Conservation (phyloP, 2,113 vertebrate genomes). For the Vidua macroura region DNA sequence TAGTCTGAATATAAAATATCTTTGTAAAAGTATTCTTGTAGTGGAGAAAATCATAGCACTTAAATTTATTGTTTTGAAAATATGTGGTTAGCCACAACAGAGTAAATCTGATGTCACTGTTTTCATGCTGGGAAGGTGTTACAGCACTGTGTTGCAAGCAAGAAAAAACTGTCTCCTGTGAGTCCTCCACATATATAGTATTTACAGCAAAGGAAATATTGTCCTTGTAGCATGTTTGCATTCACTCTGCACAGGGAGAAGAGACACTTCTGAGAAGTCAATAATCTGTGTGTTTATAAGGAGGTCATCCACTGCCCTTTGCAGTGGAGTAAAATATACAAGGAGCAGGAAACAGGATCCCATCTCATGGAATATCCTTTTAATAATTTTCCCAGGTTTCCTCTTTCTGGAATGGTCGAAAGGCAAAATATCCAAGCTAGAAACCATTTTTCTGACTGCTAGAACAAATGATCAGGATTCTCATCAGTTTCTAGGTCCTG, state of each 20-base stretch:
- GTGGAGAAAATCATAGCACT: background rate
- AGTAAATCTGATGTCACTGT: background rate
- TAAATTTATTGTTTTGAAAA: background rate
- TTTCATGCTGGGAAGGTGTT: background rate
- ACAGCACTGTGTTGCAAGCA: background rate
- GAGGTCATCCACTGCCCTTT: background rate
- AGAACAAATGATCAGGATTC: background rate
- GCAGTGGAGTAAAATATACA: background rate
- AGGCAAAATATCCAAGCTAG: background rate
- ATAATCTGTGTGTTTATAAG: background rate
- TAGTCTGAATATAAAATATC: background rate
- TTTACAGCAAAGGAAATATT: background rate
- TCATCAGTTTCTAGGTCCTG: background rate
- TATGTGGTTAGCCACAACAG: background rate
- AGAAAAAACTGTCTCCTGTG: background rate
- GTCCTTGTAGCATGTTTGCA: background rate
- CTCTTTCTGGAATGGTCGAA: background rate
- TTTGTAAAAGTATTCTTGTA: background rate
- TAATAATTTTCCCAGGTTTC: background rate
- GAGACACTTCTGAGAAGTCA: background rate
- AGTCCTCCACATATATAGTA: background rate
- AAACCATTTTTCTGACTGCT: background rate
- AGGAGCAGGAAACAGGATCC: background rate
- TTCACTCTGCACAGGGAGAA: background rate
- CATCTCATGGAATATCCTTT: background rate